Conservation (phyloP, 2,797 vertebrate genomes). For the Chloroceryle inda region DNA sequence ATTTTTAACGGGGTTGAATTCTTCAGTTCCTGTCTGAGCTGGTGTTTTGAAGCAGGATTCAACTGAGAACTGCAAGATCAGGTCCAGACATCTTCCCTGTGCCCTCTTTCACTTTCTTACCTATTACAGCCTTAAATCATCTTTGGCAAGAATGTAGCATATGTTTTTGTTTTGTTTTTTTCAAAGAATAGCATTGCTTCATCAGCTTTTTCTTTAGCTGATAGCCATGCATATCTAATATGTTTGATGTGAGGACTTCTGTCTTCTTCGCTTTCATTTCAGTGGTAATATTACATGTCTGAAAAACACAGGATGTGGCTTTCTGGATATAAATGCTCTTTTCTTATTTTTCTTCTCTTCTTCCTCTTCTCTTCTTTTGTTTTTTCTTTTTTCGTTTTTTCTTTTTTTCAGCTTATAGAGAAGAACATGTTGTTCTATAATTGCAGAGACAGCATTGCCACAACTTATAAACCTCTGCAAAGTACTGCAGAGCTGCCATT, state of each 20-base stretch:
- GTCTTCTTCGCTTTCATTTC: not conserved
- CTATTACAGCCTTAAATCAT: not conserved
- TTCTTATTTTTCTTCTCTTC: not conserved
- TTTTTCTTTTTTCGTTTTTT: not conserved
- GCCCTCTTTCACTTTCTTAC: not conserved
- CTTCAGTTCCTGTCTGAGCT: not conserved
- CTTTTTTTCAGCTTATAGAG: not conserved
- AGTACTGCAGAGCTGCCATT: slow-evolving; percentile 54
- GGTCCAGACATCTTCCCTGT: slow-evolving; percentile 7
- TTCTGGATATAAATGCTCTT: not conserved
- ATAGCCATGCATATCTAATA: not conserved
- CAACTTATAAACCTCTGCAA: slow-evolving; percentile 52
- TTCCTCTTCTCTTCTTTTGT: not conserved
- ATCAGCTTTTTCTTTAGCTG: not conserved
- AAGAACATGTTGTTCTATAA: not conserved
- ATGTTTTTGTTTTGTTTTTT: not conserved
- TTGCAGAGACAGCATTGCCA: slow-evolving; percentile 33
- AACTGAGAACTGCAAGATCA: not conserved
- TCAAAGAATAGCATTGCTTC: not conserved
- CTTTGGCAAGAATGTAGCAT: not conserved
- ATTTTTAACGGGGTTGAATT: slow-evolving; percentile 69
- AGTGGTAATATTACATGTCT: slow-evolving; percentile 5
- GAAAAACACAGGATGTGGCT: slow-evolving; percentile 13
- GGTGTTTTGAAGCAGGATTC: slow-evolving; percentile 35
- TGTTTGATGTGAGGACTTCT: not conserved